Conservation (phyloP, 2,797 vertebrate species). For the Threskiornis aethiopicus region DNA sequence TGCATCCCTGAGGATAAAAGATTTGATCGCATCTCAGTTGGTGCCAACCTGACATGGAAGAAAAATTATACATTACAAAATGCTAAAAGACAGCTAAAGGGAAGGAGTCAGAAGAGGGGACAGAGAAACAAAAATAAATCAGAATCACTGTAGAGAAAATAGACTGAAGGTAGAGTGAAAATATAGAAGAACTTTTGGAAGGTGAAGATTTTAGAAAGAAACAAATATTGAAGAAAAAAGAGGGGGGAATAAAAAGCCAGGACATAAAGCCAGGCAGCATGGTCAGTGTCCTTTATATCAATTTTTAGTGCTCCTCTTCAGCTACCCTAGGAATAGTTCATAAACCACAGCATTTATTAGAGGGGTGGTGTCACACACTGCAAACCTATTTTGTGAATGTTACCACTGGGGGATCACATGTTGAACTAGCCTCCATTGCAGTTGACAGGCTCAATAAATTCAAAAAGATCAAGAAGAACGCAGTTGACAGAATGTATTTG, state of each 20-base stretch:
- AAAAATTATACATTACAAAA: constrained; percentile 57
- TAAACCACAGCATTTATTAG: constrained; percentile 55
- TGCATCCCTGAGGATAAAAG: constrained; percentile 46
- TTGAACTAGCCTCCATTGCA: constrained; percentile 21
- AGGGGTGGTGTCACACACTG: constrained; percentile 31
- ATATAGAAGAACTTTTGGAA: constrained; percentile 11
- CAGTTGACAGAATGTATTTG: constrained; percentile 23
- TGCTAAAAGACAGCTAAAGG: constrained; percentile 56
- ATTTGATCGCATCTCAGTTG: constrained; percentile 30
- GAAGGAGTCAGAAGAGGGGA: constrained; percentile 12
- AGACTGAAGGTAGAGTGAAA: constrained; percentile 10
- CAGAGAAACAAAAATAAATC: constrained; percentile 48
- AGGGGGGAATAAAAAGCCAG: neutral
- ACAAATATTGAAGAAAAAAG: neutral
- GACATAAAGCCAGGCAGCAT: neutral
- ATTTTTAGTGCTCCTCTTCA: constrained; percentile 45
- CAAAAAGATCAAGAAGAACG: constrained; percentile 10
- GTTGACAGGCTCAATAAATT: constrained; percentile 53
- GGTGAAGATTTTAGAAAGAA: constrained; percentile 32
- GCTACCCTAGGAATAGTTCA: constrained; percentile 47
- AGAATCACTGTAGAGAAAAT: neutral
- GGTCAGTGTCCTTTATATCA: constrained; percentile 45
- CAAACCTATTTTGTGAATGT: constrained; percentile 15
- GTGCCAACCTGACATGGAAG: constrained; percentile 48
- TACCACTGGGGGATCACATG: constrained; percentile 10